These are phyloP conservation scores for Nansenia antarctica DNA, from an alignment of 2,113 vertebrate species.

Conservation along the genomic window DNA sequence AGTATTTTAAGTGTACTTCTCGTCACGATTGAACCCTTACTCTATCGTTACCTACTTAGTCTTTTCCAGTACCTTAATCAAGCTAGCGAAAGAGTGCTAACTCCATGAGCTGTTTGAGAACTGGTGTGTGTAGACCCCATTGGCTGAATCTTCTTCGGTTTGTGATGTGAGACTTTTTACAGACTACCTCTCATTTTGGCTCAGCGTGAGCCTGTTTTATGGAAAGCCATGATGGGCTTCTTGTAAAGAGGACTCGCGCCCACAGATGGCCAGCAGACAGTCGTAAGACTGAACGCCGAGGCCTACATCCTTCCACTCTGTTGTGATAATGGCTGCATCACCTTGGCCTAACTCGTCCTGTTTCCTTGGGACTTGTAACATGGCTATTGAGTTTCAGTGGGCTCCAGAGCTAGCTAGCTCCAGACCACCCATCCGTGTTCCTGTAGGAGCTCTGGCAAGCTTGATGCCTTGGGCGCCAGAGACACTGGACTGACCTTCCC, in stretches of 20 bases:
- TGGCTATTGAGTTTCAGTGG: slow-evolving; percentile 40
- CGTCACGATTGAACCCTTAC: no score
- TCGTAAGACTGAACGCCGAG: slow-evolving; percentile 7
- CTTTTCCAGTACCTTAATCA: no score
- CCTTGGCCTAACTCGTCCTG: not conserved
- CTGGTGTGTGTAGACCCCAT: not conserved
- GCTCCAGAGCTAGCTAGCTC: slow-evolving; percentile 22
- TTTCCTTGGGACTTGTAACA: slow-evolving; percentile 35
- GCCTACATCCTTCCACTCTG: slow-evolving; percentile 9
- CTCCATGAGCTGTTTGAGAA: not conserved
- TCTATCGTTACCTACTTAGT: no score
- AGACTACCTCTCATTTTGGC: slow-evolving; percentile 36
- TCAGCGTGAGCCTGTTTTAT: slow-evolving; percentile 22
- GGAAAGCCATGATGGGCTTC: slow-evolving; percentile 27
- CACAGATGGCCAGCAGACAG: slow-evolving; percentile 37
- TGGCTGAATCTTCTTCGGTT: not conserved
- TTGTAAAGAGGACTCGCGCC: slow-evolving; percentile 13
- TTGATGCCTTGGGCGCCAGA: not conserved
- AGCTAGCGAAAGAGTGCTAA: no score
- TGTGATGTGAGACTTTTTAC: slow-evolving; percentile 25
- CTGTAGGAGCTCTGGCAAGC: not conserved
- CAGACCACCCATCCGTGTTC: slow-evolving; percentile 33
- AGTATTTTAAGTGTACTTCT: no score
- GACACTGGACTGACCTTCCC: not conserved
- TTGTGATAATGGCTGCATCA: slow-evolving; percentile 32